A percentile compares a stretch with the other conserved stretches of the same genome.
These are phyloP conservation scores for Lethocerus indicus DNA, from an alignment of 1,140 invertebrate species.

Conservation along the genomic window DNA sequence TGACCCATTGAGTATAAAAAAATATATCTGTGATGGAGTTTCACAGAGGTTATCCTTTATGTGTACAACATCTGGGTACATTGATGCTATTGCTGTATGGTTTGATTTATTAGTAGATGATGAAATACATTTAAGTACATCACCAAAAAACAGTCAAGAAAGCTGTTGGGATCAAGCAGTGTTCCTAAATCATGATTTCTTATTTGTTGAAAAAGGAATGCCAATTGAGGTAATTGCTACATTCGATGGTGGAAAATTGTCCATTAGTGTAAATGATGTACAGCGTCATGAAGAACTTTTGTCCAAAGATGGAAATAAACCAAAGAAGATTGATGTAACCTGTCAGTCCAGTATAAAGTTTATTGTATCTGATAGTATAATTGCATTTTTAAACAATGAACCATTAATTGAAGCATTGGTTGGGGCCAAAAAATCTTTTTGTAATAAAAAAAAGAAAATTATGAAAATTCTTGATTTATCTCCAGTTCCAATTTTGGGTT, in stretches of 20 bases:
- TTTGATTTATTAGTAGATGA: conserved; percentile 56
- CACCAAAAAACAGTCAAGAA: conserved; percentile 17
- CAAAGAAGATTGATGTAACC: no score
- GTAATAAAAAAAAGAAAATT: neutral
- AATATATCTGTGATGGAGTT: conserved; percentile 13
- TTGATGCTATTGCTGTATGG: conserved; percentile 49
- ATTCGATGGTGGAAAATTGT: neutral
- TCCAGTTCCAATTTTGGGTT: neutral
- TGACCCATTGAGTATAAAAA: conserved; percentile 29
- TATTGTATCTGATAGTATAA: neutral
- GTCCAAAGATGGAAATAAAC: no score
- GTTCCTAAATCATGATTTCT: neutral
- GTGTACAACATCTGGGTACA: conserved; percentile 23
- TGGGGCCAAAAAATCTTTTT: neutral
- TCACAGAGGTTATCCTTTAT: neutral
- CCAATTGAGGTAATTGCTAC: neutral
- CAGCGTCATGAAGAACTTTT: neutral
- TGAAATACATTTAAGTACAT: conserved; percentile 35
- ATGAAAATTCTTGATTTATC: conserved; percentile 1
- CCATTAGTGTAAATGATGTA: neutral
- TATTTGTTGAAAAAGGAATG: neutral
- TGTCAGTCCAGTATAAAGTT: no score
- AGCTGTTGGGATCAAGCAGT: conserved; percentile 4
- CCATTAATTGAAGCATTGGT: neutral
- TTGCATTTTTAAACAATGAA: neutral